Evolutionary conservation across 2,888 invertebrate species (phyloP), one percentile per base, ranked within the genome.

Genomic region (Erynnis tages): DNA sequence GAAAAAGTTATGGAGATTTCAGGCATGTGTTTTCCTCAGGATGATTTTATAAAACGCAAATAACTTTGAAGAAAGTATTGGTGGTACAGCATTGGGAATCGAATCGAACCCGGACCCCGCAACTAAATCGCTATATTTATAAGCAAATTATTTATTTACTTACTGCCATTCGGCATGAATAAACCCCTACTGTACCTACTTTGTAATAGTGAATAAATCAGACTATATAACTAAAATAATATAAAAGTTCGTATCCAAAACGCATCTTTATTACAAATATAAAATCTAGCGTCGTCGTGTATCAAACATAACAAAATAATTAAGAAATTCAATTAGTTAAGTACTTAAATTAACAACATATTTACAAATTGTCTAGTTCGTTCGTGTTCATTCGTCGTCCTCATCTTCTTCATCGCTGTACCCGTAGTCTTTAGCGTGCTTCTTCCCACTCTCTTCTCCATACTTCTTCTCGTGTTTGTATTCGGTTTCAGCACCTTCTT

Each of bases 401-500:
- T 77, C 77, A 10, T 67, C 73, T 11, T 76, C 80, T 14, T 67
- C 76, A 19, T 84, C 83, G 4, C 66, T 78, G 61, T 82, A 91
- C 0, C 71, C 89, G 56, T 90, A 90, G 35, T 83, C 83, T 54
- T 90, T 91, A 19, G 79, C 88, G 7, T 85, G 76, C 17, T 77
- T 76, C 38, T 85, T 79, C 2, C 84, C 91, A 0, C 84, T 90
- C 50, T 92, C 90, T 61, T 91, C 91, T 1, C 79, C 91, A 57
- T 87, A 92, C 53, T 91, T 91, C 14, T 86, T 85, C 44, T 90
- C 82, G 41, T 93, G 76, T 14, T 86, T 81, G 62, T 91, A 87
- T 67, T 91, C 90, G 16, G 83, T 89, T 7, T 91, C 90, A 29
- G 90, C 79, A 0, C 92, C 93, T 60, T 91, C 84, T 56, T 92